A percentile compares a stretch with the other conserved stretches of the same genome.
Conservation (phyloP, 1,140 invertebrate genomes). For the Odontomachus brunneus region DNA sequence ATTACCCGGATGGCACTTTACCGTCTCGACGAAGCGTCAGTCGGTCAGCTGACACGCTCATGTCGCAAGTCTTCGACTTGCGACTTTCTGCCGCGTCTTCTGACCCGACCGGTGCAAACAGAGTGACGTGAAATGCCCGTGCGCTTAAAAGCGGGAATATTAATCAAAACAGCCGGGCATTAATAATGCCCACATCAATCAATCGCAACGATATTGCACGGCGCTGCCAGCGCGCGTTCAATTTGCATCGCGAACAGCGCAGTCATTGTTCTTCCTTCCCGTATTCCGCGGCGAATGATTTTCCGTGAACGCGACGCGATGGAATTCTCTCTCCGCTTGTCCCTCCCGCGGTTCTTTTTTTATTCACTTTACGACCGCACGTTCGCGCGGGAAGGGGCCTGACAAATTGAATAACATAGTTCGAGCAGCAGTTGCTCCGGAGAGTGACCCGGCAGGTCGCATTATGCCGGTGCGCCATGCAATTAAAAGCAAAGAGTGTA, state of each 20-base stretch:
- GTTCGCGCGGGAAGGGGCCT: not conserved
- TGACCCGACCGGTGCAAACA: constrained; percentile 5
- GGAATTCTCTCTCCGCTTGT: too few relatives aligned
- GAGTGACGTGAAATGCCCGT: not conserved
- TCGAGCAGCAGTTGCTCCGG: constrained; percentile 2
- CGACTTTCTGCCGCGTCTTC: not conserved
- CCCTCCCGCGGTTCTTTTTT: not conserved
- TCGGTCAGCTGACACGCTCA: constrained; percentile 23
- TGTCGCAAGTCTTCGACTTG: too few relatives aligned
- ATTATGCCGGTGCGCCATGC: constrained; percentile 15
- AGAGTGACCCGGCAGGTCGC: not conserved
- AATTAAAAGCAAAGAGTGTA: constrained; percentile 33
- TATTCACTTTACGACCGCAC: constrained; percentile 11
- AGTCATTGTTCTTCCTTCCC: too few relatives aligned
- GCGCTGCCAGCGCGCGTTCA: too few relatives aligned
- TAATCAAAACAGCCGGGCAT: too few relatives aligned
- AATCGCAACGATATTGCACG: too few relatives aligned
- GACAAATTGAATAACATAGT: constrained; percentile 37
- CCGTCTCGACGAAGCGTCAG: constrained; percentile 3
- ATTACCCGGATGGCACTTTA: constrained; percentile 22
- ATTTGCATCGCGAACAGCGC: too few relatives aligned
- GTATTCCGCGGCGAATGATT: not conserved
- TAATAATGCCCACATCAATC: too few relatives aligned
- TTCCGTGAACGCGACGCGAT: not conserved
- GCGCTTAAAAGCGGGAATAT: too few relatives aligned